Conservation (phyloP, 2,113 vertebrate species). For the Delphinus delphis region DNA sequence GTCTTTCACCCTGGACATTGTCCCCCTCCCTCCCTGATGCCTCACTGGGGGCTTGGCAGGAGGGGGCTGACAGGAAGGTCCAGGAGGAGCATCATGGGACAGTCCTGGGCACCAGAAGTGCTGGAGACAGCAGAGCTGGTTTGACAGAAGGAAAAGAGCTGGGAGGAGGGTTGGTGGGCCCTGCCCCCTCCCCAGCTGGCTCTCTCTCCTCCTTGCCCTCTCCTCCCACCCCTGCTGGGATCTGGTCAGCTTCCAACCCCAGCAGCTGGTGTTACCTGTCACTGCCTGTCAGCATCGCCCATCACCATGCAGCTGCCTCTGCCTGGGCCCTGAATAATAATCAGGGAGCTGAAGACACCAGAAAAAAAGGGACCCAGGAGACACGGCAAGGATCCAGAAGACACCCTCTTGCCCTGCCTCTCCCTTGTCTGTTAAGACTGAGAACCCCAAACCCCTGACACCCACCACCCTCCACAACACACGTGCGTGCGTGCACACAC, state of each 20-base stretch:
- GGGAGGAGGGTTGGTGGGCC: not conserved
- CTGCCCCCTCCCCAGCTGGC: not conserved
- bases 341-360: slow-evolving; percentile 12
- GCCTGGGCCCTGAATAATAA: slow-evolving; percentile 71
- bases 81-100: rapidly evolving
- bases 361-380: not conserved
- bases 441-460: not conserved
- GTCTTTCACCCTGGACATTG: not conserved
- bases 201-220: not conserved
- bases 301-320: slow-evolving; percentile 73
- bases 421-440: not conserved
- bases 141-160: not conserved
- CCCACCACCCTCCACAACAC: not conserved
- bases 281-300: slow-evolving; percentile 66
- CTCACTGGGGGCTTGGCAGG: too few relatives aligned
- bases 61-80: not conserved
- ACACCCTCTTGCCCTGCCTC: not conserved
- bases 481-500: rapidly evolving
- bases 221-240: not conserved
- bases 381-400: rapidly evolving
- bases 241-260: not conserved
- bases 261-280: slow-evolving; percentile 70
- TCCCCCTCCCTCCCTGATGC: not conserved
- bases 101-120: not conserved
- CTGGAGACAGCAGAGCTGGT: not conserved